These are phyloP conservation scores for Dipodomys ordii DNA, from an alignment of 2,113 vertebrate species.

Conservation along the genomic window DNA sequence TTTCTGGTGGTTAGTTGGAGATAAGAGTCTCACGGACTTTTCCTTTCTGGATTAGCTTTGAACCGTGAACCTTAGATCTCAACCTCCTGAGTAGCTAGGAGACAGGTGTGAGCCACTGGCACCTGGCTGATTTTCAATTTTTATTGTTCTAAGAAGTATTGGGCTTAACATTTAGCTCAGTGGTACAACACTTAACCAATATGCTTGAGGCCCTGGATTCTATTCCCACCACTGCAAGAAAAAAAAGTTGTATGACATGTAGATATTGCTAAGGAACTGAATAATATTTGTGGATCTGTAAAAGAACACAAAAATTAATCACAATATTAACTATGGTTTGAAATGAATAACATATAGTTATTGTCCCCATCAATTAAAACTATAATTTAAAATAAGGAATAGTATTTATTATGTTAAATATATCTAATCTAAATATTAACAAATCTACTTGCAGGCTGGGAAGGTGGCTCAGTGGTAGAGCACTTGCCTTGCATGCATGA, in stretches of 20 bases:
- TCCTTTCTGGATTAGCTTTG: no score
- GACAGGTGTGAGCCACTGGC: no score
- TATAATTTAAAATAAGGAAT: conserved; percentile 43
- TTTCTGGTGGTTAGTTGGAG: no score
- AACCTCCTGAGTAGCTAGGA: no score
- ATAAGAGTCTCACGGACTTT: no score
- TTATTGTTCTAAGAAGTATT: neutral
- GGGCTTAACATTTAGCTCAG: neutral
- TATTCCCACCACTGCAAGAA: neutral
- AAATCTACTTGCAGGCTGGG: neutral
- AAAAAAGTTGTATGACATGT: neutral
- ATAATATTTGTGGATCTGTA: neutral
- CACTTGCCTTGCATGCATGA: no score
- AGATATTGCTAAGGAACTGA: neutral
- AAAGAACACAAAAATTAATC: conserved; percentile 7
- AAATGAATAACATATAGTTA: neutral
- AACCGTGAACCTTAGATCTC: no score
- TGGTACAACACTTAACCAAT: neutral
- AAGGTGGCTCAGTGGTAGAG: no score
- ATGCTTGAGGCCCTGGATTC: neutral
- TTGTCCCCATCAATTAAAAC: neutral
- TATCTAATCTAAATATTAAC: conserved; percentile 23
- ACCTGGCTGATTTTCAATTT: no score
- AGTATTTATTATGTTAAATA: conserved; percentile 23
- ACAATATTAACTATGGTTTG: neutral